phyloP scores from a whole-genome alignment of 2,888 invertebrate genomes.

The Tryphoninae sp. region DNA sequence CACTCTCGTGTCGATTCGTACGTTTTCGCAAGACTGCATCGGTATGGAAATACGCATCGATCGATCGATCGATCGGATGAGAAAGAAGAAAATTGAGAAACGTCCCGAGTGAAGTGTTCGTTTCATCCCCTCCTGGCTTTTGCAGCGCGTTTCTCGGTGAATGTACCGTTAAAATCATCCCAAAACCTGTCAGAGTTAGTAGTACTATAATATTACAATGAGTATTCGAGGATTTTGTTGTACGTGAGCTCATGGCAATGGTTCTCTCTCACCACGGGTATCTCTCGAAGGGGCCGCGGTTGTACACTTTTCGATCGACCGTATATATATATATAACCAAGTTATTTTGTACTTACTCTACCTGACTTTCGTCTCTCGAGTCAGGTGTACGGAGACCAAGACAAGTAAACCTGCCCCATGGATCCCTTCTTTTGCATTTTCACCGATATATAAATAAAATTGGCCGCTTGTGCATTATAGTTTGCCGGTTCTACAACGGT shows the following conservation, averaged over 20 bases:
- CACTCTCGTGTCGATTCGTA: slow-evolving; percentile 13
- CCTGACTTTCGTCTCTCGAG: slow-evolving; percentile 57
- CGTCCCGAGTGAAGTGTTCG: slow-evolving; percentile 9
- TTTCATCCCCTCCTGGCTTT: slow-evolving; percentile 25
- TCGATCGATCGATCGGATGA: slow-evolving; percentile 55
- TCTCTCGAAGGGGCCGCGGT: slow-evolving; percentile 27
- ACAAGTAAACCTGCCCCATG: slow-evolving; percentile 38
- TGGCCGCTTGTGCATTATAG: slow-evolving; percentile 31
- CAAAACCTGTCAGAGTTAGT: slow-evolving; percentile 28
- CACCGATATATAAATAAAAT: slow-evolving; percentile 58
- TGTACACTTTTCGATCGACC: slow-evolving; percentile 45
- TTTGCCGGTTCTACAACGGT: background rate
- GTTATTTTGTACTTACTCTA: slow-evolving; percentile 34
- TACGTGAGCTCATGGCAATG: slow-evolving; percentile 49
- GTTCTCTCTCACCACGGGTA: slow-evolving; percentile 31
- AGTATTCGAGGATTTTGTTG: slow-evolving; percentile 54
- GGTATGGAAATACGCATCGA: slow-evolving; percentile 55
- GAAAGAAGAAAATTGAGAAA: slow-evolving; percentile 21
- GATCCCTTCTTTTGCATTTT: slow-evolving; percentile 44
- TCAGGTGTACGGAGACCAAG: slow-evolving; percentile 60
- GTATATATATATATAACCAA: slow-evolving; percentile 10
- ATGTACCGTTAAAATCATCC: slow-evolving; percentile 58
- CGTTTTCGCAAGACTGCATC: slow-evolving; percentile 25
- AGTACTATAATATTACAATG: slow-evolving; percentile 57
- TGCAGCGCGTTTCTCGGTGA: slow-evolving; percentile 37